These are phyloP conservation scores for Pterophyllum scalare DNA, from an alignment of 2,113 vertebrate species.

Conservation along the genomic window DNA sequence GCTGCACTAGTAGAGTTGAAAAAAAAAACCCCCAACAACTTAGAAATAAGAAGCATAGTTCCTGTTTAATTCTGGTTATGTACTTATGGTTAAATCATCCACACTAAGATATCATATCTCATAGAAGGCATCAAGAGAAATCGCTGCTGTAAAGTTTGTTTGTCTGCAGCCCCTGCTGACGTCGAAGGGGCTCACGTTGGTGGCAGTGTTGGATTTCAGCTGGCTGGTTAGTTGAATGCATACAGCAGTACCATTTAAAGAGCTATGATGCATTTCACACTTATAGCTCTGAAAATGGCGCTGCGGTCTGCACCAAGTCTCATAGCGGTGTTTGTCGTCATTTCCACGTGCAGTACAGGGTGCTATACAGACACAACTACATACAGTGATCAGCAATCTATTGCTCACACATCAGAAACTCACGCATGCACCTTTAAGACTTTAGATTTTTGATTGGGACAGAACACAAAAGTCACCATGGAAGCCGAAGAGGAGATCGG, in stretches of 20 bases:
- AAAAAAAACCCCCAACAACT: too few species aligned
- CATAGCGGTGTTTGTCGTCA: neutral
- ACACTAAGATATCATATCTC: too few species aligned
- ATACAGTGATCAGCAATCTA: neutral
- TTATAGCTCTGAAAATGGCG: constrained; percentile 95
- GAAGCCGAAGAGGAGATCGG: constrained; percentile 21
- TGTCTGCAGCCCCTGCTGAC: neutral
- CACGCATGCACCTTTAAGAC: neutral
- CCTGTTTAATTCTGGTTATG: too few species aligned
- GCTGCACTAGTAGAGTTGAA: neutral
- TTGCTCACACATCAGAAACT: neutral
- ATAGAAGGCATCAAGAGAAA: neutral
- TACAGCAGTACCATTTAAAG: constrained; percentile 96
- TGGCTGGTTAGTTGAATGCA: constrained; percentile 80
- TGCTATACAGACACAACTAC: neutral
- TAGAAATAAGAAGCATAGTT: too few species aligned
- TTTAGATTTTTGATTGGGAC: neutral
- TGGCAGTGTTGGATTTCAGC: neutral
- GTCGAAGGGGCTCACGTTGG: neutral
- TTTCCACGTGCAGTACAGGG: too few species aligned
- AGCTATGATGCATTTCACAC: constrained; percentile 88
- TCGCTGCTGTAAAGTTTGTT: fast-evolving
- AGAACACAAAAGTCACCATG: neutral
- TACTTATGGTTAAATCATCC: too few species aligned
- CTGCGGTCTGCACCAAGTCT: constrained; percentile 86